Percentiles rank a stretch among this genome's conserved stretches.
Evolutionary conservation across 2,888 invertebrate species (phyloP).

Genomic region (Erynnis tages): DNA sequence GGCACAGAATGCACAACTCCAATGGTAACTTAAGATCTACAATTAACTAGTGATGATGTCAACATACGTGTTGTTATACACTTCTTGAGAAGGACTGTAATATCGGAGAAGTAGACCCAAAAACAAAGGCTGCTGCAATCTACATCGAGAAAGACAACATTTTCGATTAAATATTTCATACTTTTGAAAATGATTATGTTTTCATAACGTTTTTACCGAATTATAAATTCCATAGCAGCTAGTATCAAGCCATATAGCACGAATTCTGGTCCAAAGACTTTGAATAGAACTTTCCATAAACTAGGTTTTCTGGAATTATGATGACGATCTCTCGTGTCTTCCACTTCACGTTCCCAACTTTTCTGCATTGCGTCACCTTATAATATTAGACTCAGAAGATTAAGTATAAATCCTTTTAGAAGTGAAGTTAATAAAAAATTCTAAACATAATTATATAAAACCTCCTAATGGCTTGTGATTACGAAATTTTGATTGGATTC

Average conservation of each 20-base stretch:
- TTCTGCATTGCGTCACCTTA: slow-evolving; percentile 82
- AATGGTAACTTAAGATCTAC: too few relatives aligned
- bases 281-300: slow-evolving; percentile 79
- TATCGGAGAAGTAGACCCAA: slow-evolving; percentile 82
- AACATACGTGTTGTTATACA: slow-evolving; percentile 53
- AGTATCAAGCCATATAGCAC: slow-evolving; percentile 83
- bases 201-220: slow-evolving; percentile 68
- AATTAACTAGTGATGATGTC: too few relatives aligned
- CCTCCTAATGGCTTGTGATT: too few relatives aligned
- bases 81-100: slow-evolving; percentile 68
- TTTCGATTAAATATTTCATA: background rate
- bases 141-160: slow-evolving; percentile 41
- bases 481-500: too few relatives aligned
- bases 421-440: background rate
- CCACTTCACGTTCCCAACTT: slow-evolving; percentile 83
- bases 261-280: slow-evolving; percentile 83
- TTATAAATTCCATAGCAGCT: slow-evolving; percentile 82
- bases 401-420: background rate
- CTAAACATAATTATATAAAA: too few relatives aligned
- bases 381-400: background rate
- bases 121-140: slow-evolving; percentile 84
- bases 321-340: slow-evolving; percentile 35
- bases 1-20: too few relatives aligned
- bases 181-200: slow-evolving; percentile 7
- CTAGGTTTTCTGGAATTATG: slow-evolving; percentile 75